These are phyloP conservation scores for Drosophila mimetica DNA, from an alignment of 2,888 invertebrate species.

Conservation along the genomic window DNA sequence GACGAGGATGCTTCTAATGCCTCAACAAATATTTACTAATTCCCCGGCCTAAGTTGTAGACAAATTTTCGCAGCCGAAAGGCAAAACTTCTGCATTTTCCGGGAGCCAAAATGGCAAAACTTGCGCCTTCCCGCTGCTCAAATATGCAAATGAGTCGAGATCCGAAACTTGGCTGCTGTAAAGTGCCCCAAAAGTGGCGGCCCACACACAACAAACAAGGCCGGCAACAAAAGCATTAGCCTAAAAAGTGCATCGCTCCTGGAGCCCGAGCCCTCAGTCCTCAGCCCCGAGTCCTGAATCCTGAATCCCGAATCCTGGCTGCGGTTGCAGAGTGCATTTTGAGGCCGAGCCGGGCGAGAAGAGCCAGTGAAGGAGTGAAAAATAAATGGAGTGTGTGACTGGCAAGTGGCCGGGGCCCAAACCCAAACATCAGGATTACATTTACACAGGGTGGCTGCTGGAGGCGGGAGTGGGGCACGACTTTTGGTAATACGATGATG, in stretches of 20 bases:
- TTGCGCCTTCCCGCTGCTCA: slow-evolving; percentile 52
- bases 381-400: slow-evolving; percentile 78
- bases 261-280: not conserved
- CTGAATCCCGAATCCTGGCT: slow-evolving; percentile 16
- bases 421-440: slow-evolving; percentile 65
- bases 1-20: slow-evolving; percentile 31
- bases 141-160: slow-evolving; percentile 71
- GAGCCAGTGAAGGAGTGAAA: slow-evolving; percentile 69
- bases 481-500: slow-evolving; percentile 75
- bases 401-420: slow-evolving; percentile 33
- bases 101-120: slow-evolving; percentile 40
- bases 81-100: slow-evolving; percentile 70
- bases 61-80: slow-evolving; percentile 47
- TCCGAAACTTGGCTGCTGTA: slow-evolving; percentile 38
- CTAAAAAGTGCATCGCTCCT: slow-evolving; percentile 38
- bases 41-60: slow-evolving; percentile 44
- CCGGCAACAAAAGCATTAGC: slow-evolving; percentile 50
- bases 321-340: slow-evolving; percentile 45
- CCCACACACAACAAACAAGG: slow-evolving; percentile 28
- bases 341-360: slow-evolving; percentile 53
- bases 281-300: slow-evolving; percentile 9
- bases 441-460: slow-evolving; percentile 53
- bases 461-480: slow-evolving; percentile 2
- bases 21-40: slow-evolving; percentile 56
- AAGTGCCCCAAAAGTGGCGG: slow-evolving; percentile 36